phyloP scores from a whole-genome alignment of 2,888 invertebrate species.

The Ochropacha duplaris region DNA sequence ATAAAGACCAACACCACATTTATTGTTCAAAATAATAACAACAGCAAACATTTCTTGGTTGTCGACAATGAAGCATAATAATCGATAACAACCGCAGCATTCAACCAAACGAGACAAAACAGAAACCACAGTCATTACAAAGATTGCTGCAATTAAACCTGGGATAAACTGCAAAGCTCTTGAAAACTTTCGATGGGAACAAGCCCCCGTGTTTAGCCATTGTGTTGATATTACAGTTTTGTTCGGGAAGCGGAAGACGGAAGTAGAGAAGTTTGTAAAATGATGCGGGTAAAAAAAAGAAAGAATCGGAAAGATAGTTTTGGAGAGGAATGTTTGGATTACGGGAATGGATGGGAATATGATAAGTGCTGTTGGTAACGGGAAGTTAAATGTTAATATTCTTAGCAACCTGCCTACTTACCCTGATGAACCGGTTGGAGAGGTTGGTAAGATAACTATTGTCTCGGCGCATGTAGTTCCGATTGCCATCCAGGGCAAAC shows the following conservation, averaged over 20 bases:
- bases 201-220: constrained; percentile 3
- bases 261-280: constrained; percentile 23
- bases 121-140: constrained; percentile 5
- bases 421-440: too few species aligned
- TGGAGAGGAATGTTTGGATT: neutral
- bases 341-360: neutral
- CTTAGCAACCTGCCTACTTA: too few species aligned
- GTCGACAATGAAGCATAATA: constrained; percentile 9
- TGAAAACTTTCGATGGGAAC: constrained; percentile 6
- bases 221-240: constrained; percentile 9
- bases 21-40: too few species aligned
- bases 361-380: neutral
- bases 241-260: constrained; percentile 22
- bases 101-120: constrained; percentile 4
- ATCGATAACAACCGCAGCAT: constrained; percentile 17
- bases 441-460: too few species aligned
- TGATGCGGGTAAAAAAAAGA: constrained; percentile 31
- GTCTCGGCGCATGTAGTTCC: too few species aligned
- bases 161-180: constrained; percentile 1
- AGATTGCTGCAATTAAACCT: constrained; percentile 4
- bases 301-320: constrained; percentile 5
- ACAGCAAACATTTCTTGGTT: neutral
- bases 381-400: neutral
- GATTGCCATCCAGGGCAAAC: too few species aligned
- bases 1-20: too few species aligned